A percentile compares a stretch with the other conserved stretches of the same genome.
phyloP scores from a whole-genome alignment of 2,797 vertebrate species.

The Lutjanus campechanus region DNA sequence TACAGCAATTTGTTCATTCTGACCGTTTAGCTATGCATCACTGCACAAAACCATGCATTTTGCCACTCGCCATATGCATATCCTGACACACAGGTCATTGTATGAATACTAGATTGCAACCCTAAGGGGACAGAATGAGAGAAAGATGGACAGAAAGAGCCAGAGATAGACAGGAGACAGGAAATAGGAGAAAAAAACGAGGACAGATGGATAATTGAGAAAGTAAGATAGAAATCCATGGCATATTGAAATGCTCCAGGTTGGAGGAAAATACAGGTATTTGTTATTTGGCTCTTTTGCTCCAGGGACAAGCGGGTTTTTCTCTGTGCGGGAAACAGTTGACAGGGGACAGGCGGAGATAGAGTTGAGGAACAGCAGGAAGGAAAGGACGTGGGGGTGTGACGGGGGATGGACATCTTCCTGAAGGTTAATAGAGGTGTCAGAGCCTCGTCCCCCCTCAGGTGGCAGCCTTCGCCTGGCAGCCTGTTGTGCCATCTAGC shows the following conservation, averaged over 20 bases:
- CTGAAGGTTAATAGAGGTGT: conserved; percentile 85
- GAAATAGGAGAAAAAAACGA: background rate
- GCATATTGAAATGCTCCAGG: conserved; percentile 55
- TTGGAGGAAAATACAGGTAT: conserved; percentile 46
- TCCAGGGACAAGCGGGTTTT: conserved; percentile 45
- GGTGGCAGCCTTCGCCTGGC: conserved; percentile 67
- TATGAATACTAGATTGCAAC: conserved; percentile 28
- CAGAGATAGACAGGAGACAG: conserved; percentile 16
- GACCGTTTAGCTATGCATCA: conserved; percentile 43
- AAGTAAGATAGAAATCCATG: conserved; percentile 47
- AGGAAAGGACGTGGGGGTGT: conserved; percentile 30
- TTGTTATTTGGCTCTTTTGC: conserved; percentile 67
- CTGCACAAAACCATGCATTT: conserved; percentile 44
- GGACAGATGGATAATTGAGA: conserved; percentile 45
- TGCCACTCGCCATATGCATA: conserved; percentile 33
- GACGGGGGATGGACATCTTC: conserved; percentile 55
- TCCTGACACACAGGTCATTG: conserved; percentile 32
- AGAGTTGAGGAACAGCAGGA: conserved; percentile 43
- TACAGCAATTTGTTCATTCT: conserved; percentile 47
- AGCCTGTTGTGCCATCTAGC: conserved; percentile 55
- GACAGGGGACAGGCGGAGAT: conserved; percentile 44
- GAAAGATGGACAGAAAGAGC: conserved; percentile 6
- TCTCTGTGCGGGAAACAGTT: conserved; percentile 25
- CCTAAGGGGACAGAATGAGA: conserved; percentile 25
- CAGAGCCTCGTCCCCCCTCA: conserved; percentile 59